Percentiles rank a stretch among this genome's conserved stretches.
Evolutionary conservation across 2,888 invertebrate species (phyloP).

Genomic region (Crepidodera aurea): DNA sequence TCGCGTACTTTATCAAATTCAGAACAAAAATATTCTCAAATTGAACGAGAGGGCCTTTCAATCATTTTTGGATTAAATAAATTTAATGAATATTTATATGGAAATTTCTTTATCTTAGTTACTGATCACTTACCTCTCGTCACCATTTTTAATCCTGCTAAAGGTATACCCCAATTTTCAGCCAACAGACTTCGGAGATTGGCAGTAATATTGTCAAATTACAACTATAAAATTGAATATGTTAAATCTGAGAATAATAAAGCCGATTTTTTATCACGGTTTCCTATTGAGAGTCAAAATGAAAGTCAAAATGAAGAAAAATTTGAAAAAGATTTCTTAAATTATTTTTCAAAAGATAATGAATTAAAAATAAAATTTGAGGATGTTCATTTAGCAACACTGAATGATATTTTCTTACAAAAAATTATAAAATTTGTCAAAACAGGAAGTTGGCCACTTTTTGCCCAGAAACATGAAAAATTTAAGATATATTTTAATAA

Average conservation of each 20-base stretch:
- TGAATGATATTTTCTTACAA: background rate
- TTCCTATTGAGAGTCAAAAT: background rate
- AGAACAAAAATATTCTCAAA: slow-evolving; percentile 13
- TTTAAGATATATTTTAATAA: slow-evolving; percentile 28
- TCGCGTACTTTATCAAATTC: slow-evolving; percentile 14
- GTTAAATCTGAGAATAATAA: too few relatives aligned
- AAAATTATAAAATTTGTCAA: background rate
- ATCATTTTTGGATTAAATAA: background rate
- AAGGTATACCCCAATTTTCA: slow-evolving; percentile 18
- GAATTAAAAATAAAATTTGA: background rate
- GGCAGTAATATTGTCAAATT: slow-evolving; percentile 23
- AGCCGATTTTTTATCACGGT: too few relatives aligned
- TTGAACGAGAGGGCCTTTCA: slow-evolving; percentile 14
- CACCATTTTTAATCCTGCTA: slow-evolving; percentile 13
- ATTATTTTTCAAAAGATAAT: background rate
- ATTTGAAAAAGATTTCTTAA: background rate
- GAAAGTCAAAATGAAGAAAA: background rate
- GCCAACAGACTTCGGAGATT: slow-evolving; percentile 22
- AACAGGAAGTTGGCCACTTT: background rate
- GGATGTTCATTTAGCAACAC: background rate
- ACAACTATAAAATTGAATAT: slow-evolving; percentile 3
- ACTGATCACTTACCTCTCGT: slow-evolving; percentile 11
- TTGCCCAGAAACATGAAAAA: slow-evolving; percentile 32
- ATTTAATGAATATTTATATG: slow-evolving; percentile 24
- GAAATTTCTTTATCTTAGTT: slow-evolving; percentile 12